phyloP scores from a whole-genome alignment of 2,113 vertebrate genomes.

The Scortum barcoo region DNA sequence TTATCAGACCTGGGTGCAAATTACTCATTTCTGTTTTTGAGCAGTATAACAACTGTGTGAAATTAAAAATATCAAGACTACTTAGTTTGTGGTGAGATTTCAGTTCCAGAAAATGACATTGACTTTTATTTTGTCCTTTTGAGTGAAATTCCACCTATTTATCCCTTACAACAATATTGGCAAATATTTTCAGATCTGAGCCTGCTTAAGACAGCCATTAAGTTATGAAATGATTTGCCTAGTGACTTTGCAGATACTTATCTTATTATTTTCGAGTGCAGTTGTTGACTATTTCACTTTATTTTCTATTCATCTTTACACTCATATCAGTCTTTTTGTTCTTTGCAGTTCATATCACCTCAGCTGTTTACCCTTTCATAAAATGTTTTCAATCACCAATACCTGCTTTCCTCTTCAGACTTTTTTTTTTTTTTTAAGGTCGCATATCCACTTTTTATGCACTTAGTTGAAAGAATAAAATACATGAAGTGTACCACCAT shows the following conservation, averaged over 20 bases:
- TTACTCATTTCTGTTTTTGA: neutral
- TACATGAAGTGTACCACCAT: neutral
- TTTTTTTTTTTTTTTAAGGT: neutral
- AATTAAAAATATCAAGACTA: neutral
- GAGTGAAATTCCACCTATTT: neutral
- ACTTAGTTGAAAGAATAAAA: neutral
- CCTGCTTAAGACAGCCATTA: neutral
- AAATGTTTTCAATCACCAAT: neutral
- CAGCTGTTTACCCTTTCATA: neutral
- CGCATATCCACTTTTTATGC: neutral
- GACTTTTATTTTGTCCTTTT: neutral
- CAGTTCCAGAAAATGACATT: neutral
- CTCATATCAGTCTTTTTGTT: neutral
- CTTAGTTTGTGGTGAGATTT: constrained; percentile 6
- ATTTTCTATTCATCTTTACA: neutral
- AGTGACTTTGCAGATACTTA: constrained; percentile 38
- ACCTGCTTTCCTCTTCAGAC: neutral
- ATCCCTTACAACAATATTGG: neutral
- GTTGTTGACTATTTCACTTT: neutral
- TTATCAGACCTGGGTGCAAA: neutral
- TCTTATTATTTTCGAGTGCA: constrained; percentile 11
- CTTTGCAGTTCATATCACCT: constrained; percentile 1
- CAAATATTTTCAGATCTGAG: neutral
- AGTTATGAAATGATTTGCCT: neutral
- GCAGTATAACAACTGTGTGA: neutral